Conservation (phyloP, 92 coral and sea anemone species). For the Ricordea florida region DNA sequence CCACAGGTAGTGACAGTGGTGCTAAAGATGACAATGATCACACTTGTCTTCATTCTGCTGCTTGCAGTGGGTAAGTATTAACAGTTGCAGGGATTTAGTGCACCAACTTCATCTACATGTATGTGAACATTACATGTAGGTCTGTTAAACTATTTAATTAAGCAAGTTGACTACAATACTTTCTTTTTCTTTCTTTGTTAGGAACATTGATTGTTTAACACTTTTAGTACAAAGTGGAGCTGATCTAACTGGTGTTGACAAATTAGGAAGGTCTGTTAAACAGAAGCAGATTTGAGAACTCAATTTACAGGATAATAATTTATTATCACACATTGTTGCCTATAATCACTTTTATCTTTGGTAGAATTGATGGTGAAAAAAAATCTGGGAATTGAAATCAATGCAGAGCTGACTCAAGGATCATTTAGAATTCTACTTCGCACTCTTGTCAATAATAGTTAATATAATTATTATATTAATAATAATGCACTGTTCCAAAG, state of each 20-base stretch:
- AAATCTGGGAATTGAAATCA: too few relatives aligned
- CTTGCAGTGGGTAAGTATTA: slow-evolving; percentile 92
- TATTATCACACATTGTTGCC: too few relatives aligned
- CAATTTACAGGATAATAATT: too few relatives aligned
- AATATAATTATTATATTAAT: too few relatives aligned
- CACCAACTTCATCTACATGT: not conserved
- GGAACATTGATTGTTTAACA: slow-evolving; percentile 88
- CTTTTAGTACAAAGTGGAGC: slow-evolving; percentile 90
- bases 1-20: slow-evolving; percentile 88
- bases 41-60: slow-evolving; percentile 95
- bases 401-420: too few relatives aligned
- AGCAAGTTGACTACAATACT: not conserved
- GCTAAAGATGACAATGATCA: slow-evolving; percentile 81
- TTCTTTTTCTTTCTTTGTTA: slow-evolving; percentile 5
- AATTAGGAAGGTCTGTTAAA: slow-evolving; percentile 82
- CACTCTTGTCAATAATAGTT: too few relatives aligned
- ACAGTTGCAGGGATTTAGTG: not conserved
- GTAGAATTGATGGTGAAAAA: too few relatives aligned
- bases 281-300: too few relatives aligned
- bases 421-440: too few relatives aligned
- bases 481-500: too few relatives aligned
- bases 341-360: too few relatives aligned
- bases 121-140: not conserved
- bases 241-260: slow-evolving; percentile 84
- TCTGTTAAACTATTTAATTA: not conserved